Evolutionary conservation across 2,888 invertebrate genomes (phyloP).

Genomic region (Liodrosophila aerea): DNA sequence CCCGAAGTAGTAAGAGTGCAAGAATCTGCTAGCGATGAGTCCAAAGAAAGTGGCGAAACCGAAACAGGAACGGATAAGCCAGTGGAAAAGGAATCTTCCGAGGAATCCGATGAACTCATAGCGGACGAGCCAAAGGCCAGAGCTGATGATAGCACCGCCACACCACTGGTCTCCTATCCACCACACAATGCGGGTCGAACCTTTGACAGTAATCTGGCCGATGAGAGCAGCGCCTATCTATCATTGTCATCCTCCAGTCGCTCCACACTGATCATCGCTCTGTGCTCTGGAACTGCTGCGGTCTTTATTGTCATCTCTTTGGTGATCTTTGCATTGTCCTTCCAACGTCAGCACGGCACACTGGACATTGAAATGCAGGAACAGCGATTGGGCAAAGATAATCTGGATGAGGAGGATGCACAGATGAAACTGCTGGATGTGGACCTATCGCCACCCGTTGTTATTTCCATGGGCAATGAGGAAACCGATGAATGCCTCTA

Average conservation of each 20-base stretch:
- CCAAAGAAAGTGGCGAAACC: slow-evolving; percentile 10
- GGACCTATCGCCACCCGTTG: slow-evolving; percentile 65
- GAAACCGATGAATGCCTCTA: slow-evolving; percentile 73
- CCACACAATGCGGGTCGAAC: slow-evolving; percentile 71
- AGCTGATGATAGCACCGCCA: slow-evolving; percentile 63
- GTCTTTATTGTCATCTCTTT: slow-evolving; percentile 75
- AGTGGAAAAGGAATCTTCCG: slow-evolving; percentile 43
- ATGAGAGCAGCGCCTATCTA: slow-evolving; percentile 70
- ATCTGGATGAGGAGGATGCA: slow-evolving; percentile 77
- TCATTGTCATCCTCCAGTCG: slow-evolving; percentile 57
- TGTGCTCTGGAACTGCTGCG: slow-evolving; percentile 74
- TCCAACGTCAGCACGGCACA: slow-evolving; percentile 79
- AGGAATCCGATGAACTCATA: slow-evolving; percentile 38
- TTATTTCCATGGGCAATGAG: slow-evolving; percentile 62
- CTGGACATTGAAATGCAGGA: slow-evolving; percentile 81
- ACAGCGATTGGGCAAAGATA: slow-evolving; percentile 78
- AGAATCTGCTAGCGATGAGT: slow-evolving; percentile 19
- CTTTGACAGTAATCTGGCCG: slow-evolving; percentile 74
- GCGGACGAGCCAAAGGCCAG: slow-evolving; percentile 47
- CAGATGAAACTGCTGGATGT: slow-evolving; percentile 75
- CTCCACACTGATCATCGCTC: slow-evolving; percentile 69
- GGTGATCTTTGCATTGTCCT: slow-evolving; percentile 75
- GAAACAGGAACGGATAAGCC: slow-evolving; percentile 18
- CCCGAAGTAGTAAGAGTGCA: background rate
- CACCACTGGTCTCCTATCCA: slow-evolving; percentile 66